Base-by-base conservation (phyloP, 2,797 vertebrate species). In the Rallus crepitans region DNA sequence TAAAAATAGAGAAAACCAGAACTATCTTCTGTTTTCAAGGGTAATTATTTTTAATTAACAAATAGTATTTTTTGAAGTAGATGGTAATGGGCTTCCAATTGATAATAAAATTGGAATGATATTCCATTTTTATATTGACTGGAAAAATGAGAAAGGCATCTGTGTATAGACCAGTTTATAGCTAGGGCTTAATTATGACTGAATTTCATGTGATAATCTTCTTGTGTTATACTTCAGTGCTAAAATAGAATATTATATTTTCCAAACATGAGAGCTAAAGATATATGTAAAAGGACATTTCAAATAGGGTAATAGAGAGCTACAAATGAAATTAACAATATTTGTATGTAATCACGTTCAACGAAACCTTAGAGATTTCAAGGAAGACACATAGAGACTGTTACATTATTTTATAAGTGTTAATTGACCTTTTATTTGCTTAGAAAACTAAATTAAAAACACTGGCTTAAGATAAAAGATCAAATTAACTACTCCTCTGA, bases 391-490 rank as follows among this genome's bases (percentile, higher is more conserved):
- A 45, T 19, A 37, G 47, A 94, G n/a, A 69, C 8, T 1, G 11
- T 80, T 91, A 53, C 30, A 91, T 91, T 89, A 78, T 91, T 96
- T 82, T 78, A 9, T n/a, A 75, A 66, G 30, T 72, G 50, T 89
- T 91, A 94, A 90, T 72, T 80, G 39, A 83, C 55, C n/a, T 89
- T 93, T 56, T 55, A 76, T 71, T 94, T 86, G 20, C 63, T 91
- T 82, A 70, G 59, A 90, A 93, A 89, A 71, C 2, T 1, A 72
- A 75, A 89, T 75, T 3, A 91, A 86, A 94, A 90, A n/a, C n/a
- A 78, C 27, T 72, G 50, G 45, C 17, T 82, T 91, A 83, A 82
- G 50, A 75, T 37, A 89, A 75, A 87, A 86, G 40, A 92, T 79
- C 8, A 53, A 76, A 81, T 85, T 89, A 89, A 88, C 52, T 86